Conservation (phyloP, 2,113 vertebrate genomes). For the Hemibagrus wyckioides region DNA sequence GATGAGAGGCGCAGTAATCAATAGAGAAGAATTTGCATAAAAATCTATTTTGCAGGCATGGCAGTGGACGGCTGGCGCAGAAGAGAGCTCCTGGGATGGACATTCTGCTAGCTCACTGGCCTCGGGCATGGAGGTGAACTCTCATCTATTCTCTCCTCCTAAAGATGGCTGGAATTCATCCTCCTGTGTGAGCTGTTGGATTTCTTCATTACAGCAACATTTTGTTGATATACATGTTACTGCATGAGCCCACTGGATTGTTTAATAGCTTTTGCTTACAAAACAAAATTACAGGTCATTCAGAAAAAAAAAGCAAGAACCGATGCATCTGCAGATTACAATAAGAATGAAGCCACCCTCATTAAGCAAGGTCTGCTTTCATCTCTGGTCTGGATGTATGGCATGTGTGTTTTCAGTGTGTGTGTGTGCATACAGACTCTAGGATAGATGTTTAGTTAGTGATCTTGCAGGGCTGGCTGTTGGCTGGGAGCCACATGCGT, state of each 20-base stretch:
- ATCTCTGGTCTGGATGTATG: neutral
- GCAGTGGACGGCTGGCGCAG: slow-evolving; percentile 53
- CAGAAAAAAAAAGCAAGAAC: neutral
- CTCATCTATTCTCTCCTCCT: slow-evolving; percentile 62
- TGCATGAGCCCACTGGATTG: slow-evolving; percentile 11
- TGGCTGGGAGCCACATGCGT: slow-evolving; percentile 92
- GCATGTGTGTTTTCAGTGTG: neutral
- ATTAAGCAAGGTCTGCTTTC: slow-evolving; percentile 2
- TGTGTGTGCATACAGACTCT: slow-evolving; percentile 16
- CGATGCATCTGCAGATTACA: neutral
- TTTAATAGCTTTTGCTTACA: slow-evolving; percentile 35
- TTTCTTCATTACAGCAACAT: slow-evolving; percentile 16
- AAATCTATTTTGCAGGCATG: slow-evolving; percentile 72
- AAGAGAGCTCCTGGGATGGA: slow-evolving; percentile 67
- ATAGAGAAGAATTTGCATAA: slow-evolving; percentile 77
- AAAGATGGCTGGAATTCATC: slow-evolving; percentile 34
- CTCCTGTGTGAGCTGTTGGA: neutral
- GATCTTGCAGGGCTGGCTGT: slow-evolving; percentile 79
- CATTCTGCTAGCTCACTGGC: slow-evolving; percentile 59
- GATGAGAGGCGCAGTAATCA: slow-evolving; percentile 67
- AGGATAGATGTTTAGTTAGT: slow-evolving; percentile 58
- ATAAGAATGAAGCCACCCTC: neutral
- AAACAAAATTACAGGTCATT: slow-evolving; percentile 24
- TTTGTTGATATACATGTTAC: slow-evolving; percentile 30
- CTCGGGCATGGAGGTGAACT: slow-evolving; percentile 61